Base-by-base conservation (phyloP, 2,113 vertebrate genomes). In the Suncus etruscus region DNA sequence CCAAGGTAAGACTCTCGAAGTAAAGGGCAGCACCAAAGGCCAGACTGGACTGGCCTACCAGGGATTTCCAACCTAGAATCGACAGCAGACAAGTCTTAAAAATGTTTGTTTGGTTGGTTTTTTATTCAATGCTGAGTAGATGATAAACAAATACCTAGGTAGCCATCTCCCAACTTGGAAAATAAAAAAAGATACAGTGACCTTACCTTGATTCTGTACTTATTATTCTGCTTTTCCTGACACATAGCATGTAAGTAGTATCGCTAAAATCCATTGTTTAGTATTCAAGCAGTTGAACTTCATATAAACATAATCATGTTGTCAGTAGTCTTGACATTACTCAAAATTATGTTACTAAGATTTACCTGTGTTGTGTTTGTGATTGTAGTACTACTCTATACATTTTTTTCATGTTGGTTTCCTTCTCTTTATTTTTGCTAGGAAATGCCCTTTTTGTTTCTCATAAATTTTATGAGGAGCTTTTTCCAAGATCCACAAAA, bases 1-100 rank as follows among this genome's bases (percentile, higher is more conserved):
- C 98, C 83, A 99, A 99, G 99, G 99, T 99, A 98, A 96, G 97
- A 94, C 90, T 66, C 0, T 12, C 79, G 32, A 16, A 3, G 4
- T 0, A 10, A 31, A 32, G 1, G 14, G 7, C 3, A 18, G 15
- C 31, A 18, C 27, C 88, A 27, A 2, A 16, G 82, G 78, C 39
- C 29, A 47, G 74, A 3, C 39, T 15, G 20, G 0, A 20, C 8
- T 29, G 61, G 39, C 65, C 78, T 79, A 2, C 45, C 0, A 24
- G 58, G 6, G 11, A 8, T 50, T 83, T 50, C 48, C 76, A 54
- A 51, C 63, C 24, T 86, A 31, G 61, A 74, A 27, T 10, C 58
- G 68, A n/a, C 27, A 68, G 54, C 50, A 69, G 63, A 74, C 25
- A 63, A 0, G 45, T 61, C 65, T 61, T 70, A 61, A 61, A 72